phyloP scores from a whole-genome alignment of 2,888 invertebrate species.

The Cryptophagus acutangulus region DNA sequence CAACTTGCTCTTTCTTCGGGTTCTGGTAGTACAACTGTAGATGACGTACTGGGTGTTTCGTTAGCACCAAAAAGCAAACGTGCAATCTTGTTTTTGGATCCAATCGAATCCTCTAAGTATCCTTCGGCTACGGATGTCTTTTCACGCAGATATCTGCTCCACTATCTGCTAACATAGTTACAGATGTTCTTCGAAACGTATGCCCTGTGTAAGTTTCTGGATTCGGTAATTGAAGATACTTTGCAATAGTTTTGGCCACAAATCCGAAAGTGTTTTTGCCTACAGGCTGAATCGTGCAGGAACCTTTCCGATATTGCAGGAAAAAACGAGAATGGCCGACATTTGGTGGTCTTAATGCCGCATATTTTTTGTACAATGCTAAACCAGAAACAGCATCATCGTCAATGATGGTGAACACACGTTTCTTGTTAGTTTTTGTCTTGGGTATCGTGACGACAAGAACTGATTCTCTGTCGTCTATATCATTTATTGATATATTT shows the following conservation, averaged over 20 bases:
- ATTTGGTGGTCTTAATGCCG: constrained; percentile 10
- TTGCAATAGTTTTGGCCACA: constrained; percentile 17
- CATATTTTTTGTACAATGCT: constrained; percentile 14
- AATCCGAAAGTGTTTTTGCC: constrained; percentile 21
- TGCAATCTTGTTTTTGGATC: not conserved
- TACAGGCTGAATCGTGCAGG: constrained; percentile 17
- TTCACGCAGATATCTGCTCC: not conserved
- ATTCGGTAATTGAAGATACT: constrained; percentile 17
- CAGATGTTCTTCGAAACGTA: constrained; percentile 19
- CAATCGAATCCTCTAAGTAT: not conserved
- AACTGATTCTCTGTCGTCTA: constrained; percentile 15
- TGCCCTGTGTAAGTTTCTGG: constrained; percentile 20
- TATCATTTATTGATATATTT: constrained; percentile 17
- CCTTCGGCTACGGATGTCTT: constrained; percentile 1
- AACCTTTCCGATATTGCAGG: constrained; percentile 9
- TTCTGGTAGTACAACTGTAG: too few relatives aligned
- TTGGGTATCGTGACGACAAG: constrained; percentile 15
- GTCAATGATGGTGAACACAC: constrained; percentile 17
- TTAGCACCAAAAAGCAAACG: too few relatives aligned
- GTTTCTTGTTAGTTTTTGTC: constrained; percentile 10
- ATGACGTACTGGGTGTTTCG: too few relatives aligned
- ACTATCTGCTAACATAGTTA: not conserved
- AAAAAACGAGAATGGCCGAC: constrained; percentile 10
- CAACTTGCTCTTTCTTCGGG: too few relatives aligned
- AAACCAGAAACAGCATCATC: constrained; percentile 11